phyloP scores from a whole-genome alignment of 1,140 invertebrate genomes.

The Drosophila funebris region DNA sequence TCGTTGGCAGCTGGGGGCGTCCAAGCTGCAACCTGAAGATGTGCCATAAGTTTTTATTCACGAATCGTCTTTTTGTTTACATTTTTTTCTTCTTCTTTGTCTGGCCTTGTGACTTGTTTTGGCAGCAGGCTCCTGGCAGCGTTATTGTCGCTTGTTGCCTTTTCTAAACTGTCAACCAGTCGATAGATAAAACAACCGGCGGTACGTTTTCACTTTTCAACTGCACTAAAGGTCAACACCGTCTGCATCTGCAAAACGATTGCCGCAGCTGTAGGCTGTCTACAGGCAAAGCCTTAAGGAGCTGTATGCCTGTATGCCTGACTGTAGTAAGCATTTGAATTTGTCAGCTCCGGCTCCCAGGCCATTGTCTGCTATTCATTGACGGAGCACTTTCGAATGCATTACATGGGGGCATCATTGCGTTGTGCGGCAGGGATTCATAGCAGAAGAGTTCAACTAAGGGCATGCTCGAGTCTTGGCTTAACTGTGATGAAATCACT shows the following conservation, averaged over 20 bases:
- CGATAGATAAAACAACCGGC: slow-evolving; percentile 32
- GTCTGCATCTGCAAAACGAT: slow-evolving; percentile 31
- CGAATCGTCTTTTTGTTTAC: slow-evolving; percentile 1
- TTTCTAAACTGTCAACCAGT: slow-evolving; percentile 78
- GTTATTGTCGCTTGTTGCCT: slow-evolving; percentile 50
- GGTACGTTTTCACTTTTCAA: slow-evolving; percentile 77
- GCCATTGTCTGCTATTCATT: slow-evolving; percentile 22
- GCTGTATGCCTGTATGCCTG: slow-evolving; percentile 5
- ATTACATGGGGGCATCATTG: slow-evolving; percentile 17
- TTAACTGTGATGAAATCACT: slow-evolving; percentile 20
- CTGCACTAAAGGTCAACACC: slow-evolving; percentile 62
- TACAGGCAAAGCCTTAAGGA: slow-evolving; percentile 36
- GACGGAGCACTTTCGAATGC: slow-evolving; percentile 36
- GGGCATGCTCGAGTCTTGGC: slow-evolving; percentile 26
- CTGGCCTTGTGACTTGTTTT: slow-evolving; percentile 41
- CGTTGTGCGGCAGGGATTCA: slow-evolving; percentile 31
- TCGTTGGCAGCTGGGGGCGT: slow-evolving; percentile 25
- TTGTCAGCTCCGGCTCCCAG: slow-evolving; percentile 51
- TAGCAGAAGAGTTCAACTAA: slow-evolving; percentile 19
- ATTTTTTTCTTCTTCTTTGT: not conserved
- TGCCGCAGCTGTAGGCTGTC: slow-evolving; percentile 21
- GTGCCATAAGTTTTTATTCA: slow-evolving; percentile 41
- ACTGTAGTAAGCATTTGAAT: slow-evolving; percentile 67
- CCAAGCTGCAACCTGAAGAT: slow-evolving; percentile 30
- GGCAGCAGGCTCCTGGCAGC: slow-evolving; percentile 27